A percentile compares a stretch with the other conserved stretches of the same genome.
Evolutionary conservation across 1,140 invertebrate species (phyloP).

Genomic region (Gerris buenoi): DNA sequence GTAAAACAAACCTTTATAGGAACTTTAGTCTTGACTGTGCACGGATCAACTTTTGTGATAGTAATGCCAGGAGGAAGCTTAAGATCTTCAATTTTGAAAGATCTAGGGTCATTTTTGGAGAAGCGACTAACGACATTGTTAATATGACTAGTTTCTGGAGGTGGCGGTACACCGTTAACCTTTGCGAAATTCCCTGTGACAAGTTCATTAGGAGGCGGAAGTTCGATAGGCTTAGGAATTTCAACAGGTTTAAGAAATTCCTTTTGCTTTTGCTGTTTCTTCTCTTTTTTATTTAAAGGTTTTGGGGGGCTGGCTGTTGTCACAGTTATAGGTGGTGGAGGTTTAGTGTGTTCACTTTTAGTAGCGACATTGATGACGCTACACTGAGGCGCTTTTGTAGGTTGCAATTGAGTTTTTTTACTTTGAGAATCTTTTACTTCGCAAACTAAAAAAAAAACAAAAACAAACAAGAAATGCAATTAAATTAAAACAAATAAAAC

Average conservation of each 20-base stretch:
- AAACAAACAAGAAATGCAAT: too few relatives aligned
- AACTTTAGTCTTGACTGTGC: slow-evolving; percentile 29
- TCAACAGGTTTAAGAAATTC: background rate
- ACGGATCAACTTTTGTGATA: slow-evolving; percentile 58
- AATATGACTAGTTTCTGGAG: slow-evolving; percentile 22
- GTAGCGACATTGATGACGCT: too few relatives aligned
- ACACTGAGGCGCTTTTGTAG: too few relatives aligned
- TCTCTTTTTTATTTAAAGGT: background rate
- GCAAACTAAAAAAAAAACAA: too few relatives aligned
- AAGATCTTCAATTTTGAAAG: slow-evolving; percentile 42
- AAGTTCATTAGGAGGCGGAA: too few relatives aligned
- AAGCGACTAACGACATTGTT: slow-evolving; percentile 24
- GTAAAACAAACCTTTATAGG: slow-evolving; percentile 14
- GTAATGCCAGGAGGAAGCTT: slow-evolving; percentile 66
- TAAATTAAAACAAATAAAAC: too few relatives aligned
- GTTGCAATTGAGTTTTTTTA: too few relatives aligned
- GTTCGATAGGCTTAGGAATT: background rate
- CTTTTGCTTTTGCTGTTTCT: background rate
- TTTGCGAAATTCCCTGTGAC: too few relatives aligned
- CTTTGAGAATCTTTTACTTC: too few relatives aligned
- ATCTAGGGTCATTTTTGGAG: slow-evolving; percentile 15
- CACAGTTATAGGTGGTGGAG: too few relatives aligned
- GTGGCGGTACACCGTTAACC: background rate
- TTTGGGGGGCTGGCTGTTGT: too few relatives aligned
- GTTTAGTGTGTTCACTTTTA: too few relatives aligned